phyloP scores from a whole-genome alignment of 1,140 invertebrate genomes.

The Sycophaga agraensis region DNA sequence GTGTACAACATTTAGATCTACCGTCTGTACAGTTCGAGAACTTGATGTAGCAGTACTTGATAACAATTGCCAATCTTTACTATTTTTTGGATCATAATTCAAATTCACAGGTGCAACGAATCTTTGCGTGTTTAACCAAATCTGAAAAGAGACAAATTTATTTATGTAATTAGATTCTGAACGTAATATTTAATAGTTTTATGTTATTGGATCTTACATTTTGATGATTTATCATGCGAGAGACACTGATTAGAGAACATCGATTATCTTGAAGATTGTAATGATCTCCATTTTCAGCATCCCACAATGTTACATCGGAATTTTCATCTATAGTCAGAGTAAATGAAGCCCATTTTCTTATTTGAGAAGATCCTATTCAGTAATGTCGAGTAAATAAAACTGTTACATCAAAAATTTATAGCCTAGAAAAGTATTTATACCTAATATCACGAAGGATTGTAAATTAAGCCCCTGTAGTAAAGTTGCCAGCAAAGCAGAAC shows the following conservation, averaged over 20 bases:
- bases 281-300: constrained; percentile 49
- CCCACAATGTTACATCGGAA: constrained; percentile 43
- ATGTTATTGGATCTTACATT: constrained; percentile 38
- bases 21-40: constrained; percentile 38
- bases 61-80: constrained; percentile 49
- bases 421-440: constrained; percentile 30
- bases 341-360: constrained; percentile 47
- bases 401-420: neutral
- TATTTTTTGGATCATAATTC: constrained; percentile 43
- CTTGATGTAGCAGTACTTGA: constrained; percentile 23
- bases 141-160: too few species aligned
- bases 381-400: neutral
- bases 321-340: constrained; percentile 43
- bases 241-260: constrained; percentile 45
- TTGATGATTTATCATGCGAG: constrained; percentile 47
- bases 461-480: constrained; percentile 46
- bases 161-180: neutral
- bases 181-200: too few species aligned
- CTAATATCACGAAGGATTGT: constrained; percentile 48
- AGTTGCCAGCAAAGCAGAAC: constrained; percentile 46
- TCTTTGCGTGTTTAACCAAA: constrained; percentile 53
- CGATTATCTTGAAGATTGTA: constrained; percentile 46
- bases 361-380: constrained; percentile 45
- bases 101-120: constrained; percentile 41
- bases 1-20: constrained; percentile 36